Base-by-base conservation (phyloP, 2,797 vertebrate genomes). In the Anomalospiza imberbis region DNA sequence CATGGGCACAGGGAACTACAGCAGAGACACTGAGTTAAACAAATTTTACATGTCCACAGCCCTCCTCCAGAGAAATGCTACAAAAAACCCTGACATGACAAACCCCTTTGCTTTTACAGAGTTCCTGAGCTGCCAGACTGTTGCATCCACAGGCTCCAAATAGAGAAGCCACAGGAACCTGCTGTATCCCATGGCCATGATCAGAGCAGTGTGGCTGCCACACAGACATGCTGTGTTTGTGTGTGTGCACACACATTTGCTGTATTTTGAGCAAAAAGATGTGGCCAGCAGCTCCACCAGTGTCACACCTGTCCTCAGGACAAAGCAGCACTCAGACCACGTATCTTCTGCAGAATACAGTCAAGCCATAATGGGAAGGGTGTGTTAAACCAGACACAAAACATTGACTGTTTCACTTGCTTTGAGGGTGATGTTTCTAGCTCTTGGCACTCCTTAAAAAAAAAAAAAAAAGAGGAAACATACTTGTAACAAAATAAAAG, bases 1-100 rank as follows among this genome's bases (percentile, higher is more conserved):
- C 0, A 0, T 5, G 66, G n/a, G 17, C 36, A 44, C 2, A 40
- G 36, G 20, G 47, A 81, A 4, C 20, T 31, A 20, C 20, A 53
- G 51, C 21, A 6, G 12, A 36, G 32, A 36, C 45, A 34, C 10
- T 0, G 2, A 31, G 12, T 21, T 32, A 4, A 31, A 57, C 1
- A 0, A 24, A 50, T 40, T 80, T 45, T 17, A 28, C 31, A 47
- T 51, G 44, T 18, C 50, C 44, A 65, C 71, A 91, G 55, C 17
- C 13, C 36, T 72, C 8, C 31, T 51, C 42, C 44, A 72, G 42
- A 54, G 13, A 61, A 89, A 58, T 22, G 28, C 34, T 32, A 15
- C 42, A 40, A 40, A 88, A 61, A 8, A 36, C 22, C 22, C 19
- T 31, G 31, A 19, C 34, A 10, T 5, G 21, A 32, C 20, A 74